Evolutionary conservation across 1,140 invertebrate species (phyloP), one percentile per base, ranked within the genome.

Genomic region (Eciton burchellii): DNA sequence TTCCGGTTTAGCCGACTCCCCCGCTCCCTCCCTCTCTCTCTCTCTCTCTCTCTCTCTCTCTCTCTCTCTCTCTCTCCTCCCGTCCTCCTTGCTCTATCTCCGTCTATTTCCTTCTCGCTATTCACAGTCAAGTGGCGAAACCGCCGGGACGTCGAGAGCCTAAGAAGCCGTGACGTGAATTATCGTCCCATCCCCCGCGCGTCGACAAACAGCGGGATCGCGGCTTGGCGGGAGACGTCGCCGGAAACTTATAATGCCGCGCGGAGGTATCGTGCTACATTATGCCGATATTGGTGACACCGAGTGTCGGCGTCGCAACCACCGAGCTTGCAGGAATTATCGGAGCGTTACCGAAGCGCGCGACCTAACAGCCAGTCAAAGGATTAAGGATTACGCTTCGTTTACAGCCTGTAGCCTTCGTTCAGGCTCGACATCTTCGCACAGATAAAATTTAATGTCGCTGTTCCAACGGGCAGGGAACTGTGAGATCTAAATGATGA

Each of bases 111-210:
- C 26, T 63, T 24, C 73, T 83, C 43, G 63, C 76, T 88, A 88
- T 88, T 85, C 87, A 88, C 82, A 88, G 68, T 84, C 70, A 81
- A 88, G 63, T 62, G 87, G 43, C 29, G 86, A 85, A 88, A 85
- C 84, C 86, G 74, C 81, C 79, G 86, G 84, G 87, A 89, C 66
- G 82, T 82, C 76, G 62, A 71, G 71, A 29, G 68, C 72, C 86
- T 85, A 85, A 89, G 88, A 86, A 86, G 82, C 76, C 68, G 35
- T 70, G 86, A 88, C 74, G 85, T 88, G 83, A 88, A 87, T 88
- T 85, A 88, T 88, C 83, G 68, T 77, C 70, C 74, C 68, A 68
- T 83, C 63, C 74, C 66, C 65, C 65, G 82, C 81, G 71, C 73
- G 77, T 74, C 72, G 81, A 57, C 85, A 86, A 87, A 86, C 84